A percentile compares a stretch with the other conserved stretches of the same genome.
These are phyloP conservation scores for Chelonia mydas DNA, from an alignment of 2,797 vertebrate genomes.

Conservation along the genomic window DNA sequence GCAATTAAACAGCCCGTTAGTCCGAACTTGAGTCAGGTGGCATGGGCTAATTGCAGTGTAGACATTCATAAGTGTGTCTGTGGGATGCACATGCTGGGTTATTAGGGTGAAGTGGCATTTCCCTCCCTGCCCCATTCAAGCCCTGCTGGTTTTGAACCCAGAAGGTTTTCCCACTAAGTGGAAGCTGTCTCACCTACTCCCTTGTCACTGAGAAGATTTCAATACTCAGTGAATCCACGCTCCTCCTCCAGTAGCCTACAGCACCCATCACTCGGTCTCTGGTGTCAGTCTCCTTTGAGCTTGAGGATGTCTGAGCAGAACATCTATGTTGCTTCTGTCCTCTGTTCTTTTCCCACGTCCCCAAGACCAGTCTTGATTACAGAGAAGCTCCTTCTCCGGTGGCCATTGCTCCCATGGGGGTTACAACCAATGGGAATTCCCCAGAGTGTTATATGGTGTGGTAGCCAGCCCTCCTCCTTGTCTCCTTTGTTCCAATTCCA, in stretches of 20 bases:
- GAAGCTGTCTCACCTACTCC: background rate
- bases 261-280: background rate
- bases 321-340: background rate
- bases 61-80: background rate
- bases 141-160: background rate
- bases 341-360: background rate
- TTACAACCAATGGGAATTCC: background rate
- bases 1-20: background rate
- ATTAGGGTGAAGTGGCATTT: fast-evolving
- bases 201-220: fast-evolving
- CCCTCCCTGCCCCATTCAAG: background rate
- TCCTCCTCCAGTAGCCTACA: background rate
- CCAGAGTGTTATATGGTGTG: background rate
- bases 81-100: background rate
- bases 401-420: background rate
- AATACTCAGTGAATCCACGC: background rate
- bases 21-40: background rate
- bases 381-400: background rate
- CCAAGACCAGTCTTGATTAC: background rate
- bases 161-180: background rate
- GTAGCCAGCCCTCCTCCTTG: background rate
- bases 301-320: background rate
- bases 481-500: background rate
- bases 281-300: background rate
- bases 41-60: background rate